These are phyloP conservation scores for Geopemphigus sp. DNA, from an alignment of 1,140 invertebrate genomes.

Conservation along the genomic window DNA sequence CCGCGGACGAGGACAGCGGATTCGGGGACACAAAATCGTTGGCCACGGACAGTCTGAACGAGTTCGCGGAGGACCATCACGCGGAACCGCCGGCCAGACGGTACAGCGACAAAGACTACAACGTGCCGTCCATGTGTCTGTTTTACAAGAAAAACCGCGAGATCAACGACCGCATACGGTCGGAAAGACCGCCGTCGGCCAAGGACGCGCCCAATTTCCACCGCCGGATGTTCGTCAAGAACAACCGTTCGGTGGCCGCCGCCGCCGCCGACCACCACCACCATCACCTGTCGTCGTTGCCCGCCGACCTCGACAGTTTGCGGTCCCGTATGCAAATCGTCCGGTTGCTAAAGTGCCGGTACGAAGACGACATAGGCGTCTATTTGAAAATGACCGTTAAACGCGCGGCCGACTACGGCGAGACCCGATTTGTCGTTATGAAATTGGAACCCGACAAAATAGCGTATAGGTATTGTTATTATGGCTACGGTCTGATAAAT, in stretches of 20 bases:
- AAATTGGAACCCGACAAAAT: slow-evolving; percentile 77
- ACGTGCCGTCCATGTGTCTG: slow-evolving; percentile 51
- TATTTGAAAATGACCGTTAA: slow-evolving; percentile 65
- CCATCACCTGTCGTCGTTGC: slow-evolving; percentile 55
- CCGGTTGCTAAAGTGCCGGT: slow-evolving; percentile 60
- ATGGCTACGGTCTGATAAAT: no score
- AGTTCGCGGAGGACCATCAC: slow-evolving; percentile 29
- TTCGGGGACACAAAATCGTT: slow-evolving; percentile 38
- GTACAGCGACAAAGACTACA: slow-evolving; percentile 44
- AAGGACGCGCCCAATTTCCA: slow-evolving; percentile 51
- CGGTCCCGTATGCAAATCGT: slow-evolving; percentile 55
- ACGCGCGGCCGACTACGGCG: slow-evolving; percentile 58
- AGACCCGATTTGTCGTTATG: slow-evolving; percentile 76
- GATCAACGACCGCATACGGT: slow-evolving; percentile 29
- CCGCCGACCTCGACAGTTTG: slow-evolving; percentile 55
- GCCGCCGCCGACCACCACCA: slow-evolving; percentile 36
- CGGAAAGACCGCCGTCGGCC: neutral
- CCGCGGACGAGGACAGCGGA: slow-evolving; percentile 29
- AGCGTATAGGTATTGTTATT: slow-evolving; percentile 66
- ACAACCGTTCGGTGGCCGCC: slow-evolving; percentile 15
- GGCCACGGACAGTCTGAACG: slow-evolving; percentile 41
- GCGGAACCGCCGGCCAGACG: slow-evolving; percentile 16
- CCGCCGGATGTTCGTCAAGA: slow-evolving; percentile 53
- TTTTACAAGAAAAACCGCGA: slow-evolving; percentile 51
- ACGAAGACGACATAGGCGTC: slow-evolving; percentile 69